phyloP scores from a whole-genome alignment of 2,113 vertebrate species.

The Cricetomys ansorgei region DNA sequence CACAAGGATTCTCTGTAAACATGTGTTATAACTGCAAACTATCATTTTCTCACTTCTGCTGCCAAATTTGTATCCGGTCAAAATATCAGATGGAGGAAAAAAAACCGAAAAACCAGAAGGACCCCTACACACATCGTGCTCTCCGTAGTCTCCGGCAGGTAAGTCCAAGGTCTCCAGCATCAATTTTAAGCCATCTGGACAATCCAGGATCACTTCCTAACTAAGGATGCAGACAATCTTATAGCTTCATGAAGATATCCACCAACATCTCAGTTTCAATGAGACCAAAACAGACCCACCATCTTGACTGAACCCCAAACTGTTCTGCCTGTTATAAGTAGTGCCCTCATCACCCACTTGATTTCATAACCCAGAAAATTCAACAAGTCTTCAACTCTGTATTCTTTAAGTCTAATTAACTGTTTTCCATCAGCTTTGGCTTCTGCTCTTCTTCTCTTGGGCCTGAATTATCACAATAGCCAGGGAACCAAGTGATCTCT shows the following conservation, averaged over 20 bases:
- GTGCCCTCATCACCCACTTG: not conserved
- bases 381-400: not conserved
- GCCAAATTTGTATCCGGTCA: not conserved
- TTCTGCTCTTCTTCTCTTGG: not conserved
- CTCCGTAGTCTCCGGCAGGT: not conserved
- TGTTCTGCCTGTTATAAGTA: not conserved
- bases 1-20: not conserved
- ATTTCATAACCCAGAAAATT: not conserved
- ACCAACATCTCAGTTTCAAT: not conserved
- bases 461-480: not conserved
- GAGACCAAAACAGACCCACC: not conserved
- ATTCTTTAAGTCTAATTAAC: not conserved
- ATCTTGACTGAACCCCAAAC: not conserved
- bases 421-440: not conserved
- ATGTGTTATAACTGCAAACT: not conserved
- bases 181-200: not conserved
- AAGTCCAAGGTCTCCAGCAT: not conserved
- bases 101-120: not conserved
- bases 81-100: not conserved
- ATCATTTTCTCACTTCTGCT: not conserved
- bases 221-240: not conserved
- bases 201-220: not conserved
- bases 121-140: not conserved
- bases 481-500: not conserved
- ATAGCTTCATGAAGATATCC: not conserved